These are phyloP conservation scores for Rugalucina vietnamica DNA, from an alignment of 2,888 invertebrate species.

Conservation along the genomic window DNA sequence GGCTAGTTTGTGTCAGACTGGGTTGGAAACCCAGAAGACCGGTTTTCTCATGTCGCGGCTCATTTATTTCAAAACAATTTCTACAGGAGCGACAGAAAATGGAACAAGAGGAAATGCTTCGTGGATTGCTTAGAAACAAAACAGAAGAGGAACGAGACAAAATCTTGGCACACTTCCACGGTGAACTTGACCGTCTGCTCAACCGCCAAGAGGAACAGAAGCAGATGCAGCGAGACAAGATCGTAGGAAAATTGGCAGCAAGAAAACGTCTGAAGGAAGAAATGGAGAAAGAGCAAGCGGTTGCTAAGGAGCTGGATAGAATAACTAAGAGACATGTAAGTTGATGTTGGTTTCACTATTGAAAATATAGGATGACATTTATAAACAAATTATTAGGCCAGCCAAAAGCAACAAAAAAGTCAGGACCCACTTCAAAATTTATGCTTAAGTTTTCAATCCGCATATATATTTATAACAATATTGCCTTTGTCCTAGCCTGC, in stretches of 20 bases:
- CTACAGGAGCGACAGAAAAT: constrained; percentile 66
- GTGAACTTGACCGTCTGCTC: constrained; percentile 66
- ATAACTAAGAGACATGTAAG: constrained; percentile 76
- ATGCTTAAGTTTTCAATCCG: too few species aligned
- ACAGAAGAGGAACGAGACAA: constrained; percentile 72
- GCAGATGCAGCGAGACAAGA: constrained; percentile 72
- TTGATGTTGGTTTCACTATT: background rate
- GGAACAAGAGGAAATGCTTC: constrained; percentile 69
- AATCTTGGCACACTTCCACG: constrained; percentile 73
- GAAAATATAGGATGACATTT: background rate
- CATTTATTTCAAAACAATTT: constrained; percentile 73
- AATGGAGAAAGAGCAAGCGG: constrained; percentile 76
- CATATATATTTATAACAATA: too few species aligned
- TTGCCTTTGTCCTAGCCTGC: too few species aligned
- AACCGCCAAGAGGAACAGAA: constrained; percentile 63
- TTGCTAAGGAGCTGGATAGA: constrained; percentile 78
- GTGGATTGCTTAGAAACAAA: constrained; percentile 69
- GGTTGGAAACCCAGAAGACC: constrained; percentile 75
- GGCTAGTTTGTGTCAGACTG: too few species aligned
- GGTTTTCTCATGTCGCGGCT: constrained; percentile 71
- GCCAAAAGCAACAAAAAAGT: too few species aligned
- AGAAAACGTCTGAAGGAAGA: constrained; percentile 81
- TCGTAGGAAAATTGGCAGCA: constrained; percentile 79
- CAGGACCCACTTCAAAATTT: too few species aligned
- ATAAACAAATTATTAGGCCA: too few species aligned